Evolutionary conservation across 2,888 invertebrate genomes (phyloP).

Genomic region (Tetrapedia diversipes): DNA sequence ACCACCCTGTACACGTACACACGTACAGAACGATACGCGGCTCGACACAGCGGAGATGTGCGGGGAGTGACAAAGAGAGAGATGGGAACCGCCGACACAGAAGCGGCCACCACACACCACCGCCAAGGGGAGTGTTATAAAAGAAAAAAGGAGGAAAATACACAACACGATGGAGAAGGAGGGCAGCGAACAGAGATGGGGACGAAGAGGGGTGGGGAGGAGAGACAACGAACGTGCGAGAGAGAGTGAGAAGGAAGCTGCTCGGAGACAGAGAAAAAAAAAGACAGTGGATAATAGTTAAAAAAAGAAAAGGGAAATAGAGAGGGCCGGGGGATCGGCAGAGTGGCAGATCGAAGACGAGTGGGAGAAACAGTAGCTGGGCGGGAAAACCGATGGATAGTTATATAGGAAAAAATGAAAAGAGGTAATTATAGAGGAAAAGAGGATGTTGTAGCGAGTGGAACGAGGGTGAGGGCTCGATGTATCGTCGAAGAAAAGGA

Average conservation of each 20-base stretch:
- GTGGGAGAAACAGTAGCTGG: slow-evolving; percentile 42
- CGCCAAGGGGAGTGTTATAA: slow-evolving; percentile 50
- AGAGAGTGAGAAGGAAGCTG: slow-evolving; percentile 5
- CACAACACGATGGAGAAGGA: slow-evolving; percentile 29
- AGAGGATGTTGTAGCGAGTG: slow-evolving; percentile 31
- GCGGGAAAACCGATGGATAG: slow-evolving; percentile 53
- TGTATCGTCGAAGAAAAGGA: slow-evolving; percentile 46
- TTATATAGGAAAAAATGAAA: slow-evolving; percentile 34
- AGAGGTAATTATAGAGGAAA: slow-evolving; percentile 32
- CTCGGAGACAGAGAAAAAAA: slow-evolving; percentile 8
- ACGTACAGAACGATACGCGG: slow-evolving; percentile 30
- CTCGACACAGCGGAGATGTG: slow-evolving; percentile 23
- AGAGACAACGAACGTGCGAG: too few species aligned
- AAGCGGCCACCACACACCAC: slow-evolving; percentile 21
- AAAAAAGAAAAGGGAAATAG: slow-evolving; percentile 4
- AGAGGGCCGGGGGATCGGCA: neutral
- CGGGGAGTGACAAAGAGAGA: slow-evolving; percentile 49
- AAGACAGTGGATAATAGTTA: slow-evolving; percentile 37
- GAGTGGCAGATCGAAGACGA: slow-evolving; percentile 57
- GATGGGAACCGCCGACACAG: slow-evolving; percentile 51
- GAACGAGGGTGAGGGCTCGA: slow-evolving; percentile 32
- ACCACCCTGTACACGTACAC: slow-evolving; percentile 1
- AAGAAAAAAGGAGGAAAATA: slow-evolving; percentile 51
- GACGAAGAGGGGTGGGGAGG: too few species aligned
- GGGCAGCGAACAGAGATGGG: slow-evolving; percentile 2